Percentiles rank a stretch among this genome's conserved stretches.
Conservation (phyloP, 2,888 invertebrate species). For the Caenorhabditis auriculariae region DNA sequence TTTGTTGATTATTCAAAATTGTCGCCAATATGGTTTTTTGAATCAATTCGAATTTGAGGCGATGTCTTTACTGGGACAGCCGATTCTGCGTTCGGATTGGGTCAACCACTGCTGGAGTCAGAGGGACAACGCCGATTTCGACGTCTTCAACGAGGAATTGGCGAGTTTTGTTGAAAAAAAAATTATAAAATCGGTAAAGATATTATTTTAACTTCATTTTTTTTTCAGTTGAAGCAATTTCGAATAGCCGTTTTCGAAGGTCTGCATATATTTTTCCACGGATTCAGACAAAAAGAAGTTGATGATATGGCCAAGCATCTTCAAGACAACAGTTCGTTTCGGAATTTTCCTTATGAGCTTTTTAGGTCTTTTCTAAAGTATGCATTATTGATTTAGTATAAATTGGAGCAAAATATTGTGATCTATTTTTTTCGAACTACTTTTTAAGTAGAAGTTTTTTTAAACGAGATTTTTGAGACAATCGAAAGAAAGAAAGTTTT, state of each 20-base stretch:
- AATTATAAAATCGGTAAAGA: too few species aligned
- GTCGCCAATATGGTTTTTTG: constrained; percentile 4
- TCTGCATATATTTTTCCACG: constrained; percentile 25
- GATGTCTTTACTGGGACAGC: background rate
- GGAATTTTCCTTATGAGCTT: too few species aligned
- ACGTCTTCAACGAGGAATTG: constrained; percentile 19
- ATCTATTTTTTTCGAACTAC: too few species aligned
- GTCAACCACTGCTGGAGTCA: constrained; percentile 21
- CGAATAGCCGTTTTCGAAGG: constrained; percentile 27
- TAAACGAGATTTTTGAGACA: too few species aligned
- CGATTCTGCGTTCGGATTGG: constrained; percentile 21
- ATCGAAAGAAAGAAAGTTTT: background rate
- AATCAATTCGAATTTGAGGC: constrained; percentile 9
- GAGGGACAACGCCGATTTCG: constrained; percentile 19
- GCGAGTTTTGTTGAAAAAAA: too few species aligned
- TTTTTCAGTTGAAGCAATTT: constrained; percentile 2
- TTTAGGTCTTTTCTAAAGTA: too few species aligned
- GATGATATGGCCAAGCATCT: constrained; percentile 25
- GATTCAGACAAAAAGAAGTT: constrained; percentile 25
- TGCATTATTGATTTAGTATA: too few species aligned
- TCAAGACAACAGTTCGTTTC: constrained; percentile 12
- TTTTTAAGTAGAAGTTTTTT: too few species aligned
- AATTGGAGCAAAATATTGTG: too few species aligned
- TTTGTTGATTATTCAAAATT: background rate
- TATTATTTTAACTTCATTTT: background rate